These are phyloP conservation scores for Microtus ochrogaster DNA, from an alignment of 2,113 vertebrate species.

Conservation along the genomic window DNA sequence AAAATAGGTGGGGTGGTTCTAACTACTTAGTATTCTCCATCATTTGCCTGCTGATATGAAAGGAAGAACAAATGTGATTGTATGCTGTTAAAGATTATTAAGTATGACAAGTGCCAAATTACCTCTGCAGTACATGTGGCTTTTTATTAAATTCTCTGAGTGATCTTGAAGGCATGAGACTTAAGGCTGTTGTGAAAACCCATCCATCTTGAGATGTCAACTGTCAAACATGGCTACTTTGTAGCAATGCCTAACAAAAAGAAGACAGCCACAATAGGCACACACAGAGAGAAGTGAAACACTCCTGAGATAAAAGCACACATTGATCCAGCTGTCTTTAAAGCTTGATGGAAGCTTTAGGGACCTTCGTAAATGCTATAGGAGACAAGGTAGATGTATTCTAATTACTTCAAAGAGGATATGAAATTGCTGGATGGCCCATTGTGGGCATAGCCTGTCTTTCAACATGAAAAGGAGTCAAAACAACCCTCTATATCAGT, in stretches of 20 bases:
- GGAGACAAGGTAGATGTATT: background rate
- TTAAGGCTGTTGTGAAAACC: slow-evolving; percentile 65
- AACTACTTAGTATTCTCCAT: slow-evolving; percentile 64
- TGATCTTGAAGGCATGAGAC: slow-evolving; percentile 49
- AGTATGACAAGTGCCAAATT: slow-evolving; percentile 73
- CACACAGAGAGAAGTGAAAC: background rate
- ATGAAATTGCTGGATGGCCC: background rate
- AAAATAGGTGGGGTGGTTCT: slow-evolving; percentile 55
- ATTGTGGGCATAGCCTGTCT: background rate
- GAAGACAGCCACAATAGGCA: background rate
- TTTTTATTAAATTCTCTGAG: slow-evolving; percentile 60
- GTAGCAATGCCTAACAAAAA: background rate
- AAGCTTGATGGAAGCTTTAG: background rate
- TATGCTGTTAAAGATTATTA: slow-evolving; percentile 75
- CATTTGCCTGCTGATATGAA: slow-evolving; percentile 68
- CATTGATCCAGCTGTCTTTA: background rate
- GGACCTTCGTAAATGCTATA: slow-evolving; percentile 12
- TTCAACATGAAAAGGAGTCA: background rate
- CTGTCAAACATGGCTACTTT: slow-evolving; percentile 58
- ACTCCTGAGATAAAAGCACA: background rate
- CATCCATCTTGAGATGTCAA: slow-evolving; percentile 55
- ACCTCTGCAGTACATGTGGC: slow-evolving; percentile 27
- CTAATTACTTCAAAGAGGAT: slow-evolving; percentile 36
- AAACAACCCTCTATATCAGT: background rate
- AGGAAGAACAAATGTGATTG: slow-evolving; percentile 65